phyloP scores from a whole-genome alignment of 2,888 invertebrate species.

The Melinaea marsaeus region DNA sequence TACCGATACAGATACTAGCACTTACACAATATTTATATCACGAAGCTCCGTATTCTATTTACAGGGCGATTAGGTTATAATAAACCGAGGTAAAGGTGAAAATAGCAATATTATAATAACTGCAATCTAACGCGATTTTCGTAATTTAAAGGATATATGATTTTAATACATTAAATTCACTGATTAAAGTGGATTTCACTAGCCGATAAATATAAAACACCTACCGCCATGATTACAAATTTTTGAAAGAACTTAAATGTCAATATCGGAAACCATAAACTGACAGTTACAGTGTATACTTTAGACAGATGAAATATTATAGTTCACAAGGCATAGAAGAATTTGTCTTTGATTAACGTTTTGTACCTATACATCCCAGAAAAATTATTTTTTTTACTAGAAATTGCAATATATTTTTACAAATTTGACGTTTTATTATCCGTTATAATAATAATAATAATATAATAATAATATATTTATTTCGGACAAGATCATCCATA shows the following conservation, averaged over 20 bases:
- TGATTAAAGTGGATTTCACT: constrained; percentile 57
- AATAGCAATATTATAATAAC: constrained; percentile 10
- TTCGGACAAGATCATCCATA: too few relatives aligned
- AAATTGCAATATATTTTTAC: too few relatives aligned
- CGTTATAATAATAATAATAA: too few relatives aligned
- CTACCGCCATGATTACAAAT: constrained; percentile 73
- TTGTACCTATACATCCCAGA: too few relatives aligned
- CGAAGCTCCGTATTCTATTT: constrained; percentile 10
- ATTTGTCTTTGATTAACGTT: too few relatives aligned
- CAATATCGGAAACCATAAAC: constrained; percentile 25
- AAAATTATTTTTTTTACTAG: too few relatives aligned
- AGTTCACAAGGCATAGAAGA: too few relatives aligned
- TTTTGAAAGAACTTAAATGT: constrained; percentile 55
- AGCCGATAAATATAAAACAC: constrained; percentile 51
- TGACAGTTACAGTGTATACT: constrained; percentile 9
- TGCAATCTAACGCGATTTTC: not conserved
- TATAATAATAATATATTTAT: too few relatives aligned
- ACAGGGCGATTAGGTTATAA: constrained; percentile 21
- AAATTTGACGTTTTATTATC: too few relatives aligned
- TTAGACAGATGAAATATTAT: not conserved
- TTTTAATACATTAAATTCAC: constrained; percentile 14
- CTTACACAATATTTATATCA: constrained; percentile 7
- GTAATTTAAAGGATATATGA: constrained; percentile 1
- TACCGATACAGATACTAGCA: constrained; percentile 9
- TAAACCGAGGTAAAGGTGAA: constrained; percentile 12